These are phyloP conservation scores for Punctoribates punctum DNA, from an alignment of 2,888 invertebrate species.

Conservation along the genomic window DNA sequence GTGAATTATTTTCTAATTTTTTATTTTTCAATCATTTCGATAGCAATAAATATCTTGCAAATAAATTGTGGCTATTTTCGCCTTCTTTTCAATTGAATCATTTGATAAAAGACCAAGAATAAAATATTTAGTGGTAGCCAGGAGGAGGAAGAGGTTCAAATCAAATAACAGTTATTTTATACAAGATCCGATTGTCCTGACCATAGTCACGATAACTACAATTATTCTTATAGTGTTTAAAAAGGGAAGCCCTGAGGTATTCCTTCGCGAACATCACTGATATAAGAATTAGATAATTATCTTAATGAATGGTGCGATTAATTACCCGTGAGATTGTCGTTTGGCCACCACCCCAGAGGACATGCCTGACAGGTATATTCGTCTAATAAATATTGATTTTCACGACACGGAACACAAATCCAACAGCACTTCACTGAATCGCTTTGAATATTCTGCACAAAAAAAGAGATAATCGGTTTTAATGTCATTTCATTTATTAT, in stretches of 20 bases:
- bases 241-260: too few relatives aligned
- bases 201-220: too few relatives aligned
- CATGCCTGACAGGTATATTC: slow-evolving; percentile 63
- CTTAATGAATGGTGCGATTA: not conserved
- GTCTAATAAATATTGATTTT: slow-evolving; percentile 61
- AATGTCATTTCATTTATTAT: not conserved
- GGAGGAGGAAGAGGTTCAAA: too few relatives aligned
- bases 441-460: slow-evolving; percentile 59
- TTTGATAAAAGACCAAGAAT: too few relatives aligned
- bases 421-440: slow-evolving; percentile 69
- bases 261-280: too few relatives aligned
- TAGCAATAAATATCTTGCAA: not conserved
- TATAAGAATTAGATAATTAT: not conserved
- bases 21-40: too few relatives aligned
- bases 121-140: too few relatives aligned
- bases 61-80: not conserved
- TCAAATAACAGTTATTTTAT: too few relatives aligned
- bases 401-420: slow-evolving; percentile 67
- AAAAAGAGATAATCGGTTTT: slow-evolving; percentile 8
- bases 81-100: too few relatives aligned
- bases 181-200: too few relatives aligned
- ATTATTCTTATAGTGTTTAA: too few relatives aligned
- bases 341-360: slow-evolving; percentile 64
- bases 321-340: slow-evolving; percentile 62
- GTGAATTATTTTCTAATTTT: too few relatives aligned